Evolutionary conservation across 2,888 invertebrate species (phyloP).

Genomic region (Orthonychiurus folsomi): DNA sequence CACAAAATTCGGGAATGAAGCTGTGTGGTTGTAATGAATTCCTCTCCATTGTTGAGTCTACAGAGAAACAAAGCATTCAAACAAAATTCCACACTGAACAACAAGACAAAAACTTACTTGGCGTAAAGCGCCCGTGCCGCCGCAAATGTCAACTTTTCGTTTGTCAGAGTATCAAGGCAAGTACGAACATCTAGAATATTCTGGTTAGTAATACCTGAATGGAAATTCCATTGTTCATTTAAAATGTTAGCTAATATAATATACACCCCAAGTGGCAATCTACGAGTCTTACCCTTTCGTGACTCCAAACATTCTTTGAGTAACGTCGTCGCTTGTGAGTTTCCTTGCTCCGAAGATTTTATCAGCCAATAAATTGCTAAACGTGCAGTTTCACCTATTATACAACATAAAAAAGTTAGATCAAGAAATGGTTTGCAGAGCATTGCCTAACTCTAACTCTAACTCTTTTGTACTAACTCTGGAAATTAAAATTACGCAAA

Average conservation of each 20-base stretch:
- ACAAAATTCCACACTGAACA: not conserved
- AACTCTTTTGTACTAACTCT: no score
- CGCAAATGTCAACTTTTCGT: constrained; percentile 77
- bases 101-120: constrained; percentile 49
- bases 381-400: constrained; percentile 64
- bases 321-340: constrained; percentile 72
- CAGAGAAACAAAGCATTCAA: constrained; percentile 10
- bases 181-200: constrained; percentile 65
- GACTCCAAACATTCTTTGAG: constrained; percentile 63
- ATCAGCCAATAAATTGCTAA: constrained; percentile 83
- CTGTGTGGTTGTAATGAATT: constrained; percentile 76
- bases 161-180: constrained; percentile 72
- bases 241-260: no score
- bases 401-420: no score
- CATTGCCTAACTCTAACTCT: no score
- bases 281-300: constrained; percentile 53
- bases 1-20: constrained; percentile 54
- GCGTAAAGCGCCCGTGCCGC: constrained; percentile 80
- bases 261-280: no score
- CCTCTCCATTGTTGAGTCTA: constrained; percentile 74
- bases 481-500: no score
- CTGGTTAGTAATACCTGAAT: constrained; percentile 63
- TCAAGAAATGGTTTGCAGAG: no score
- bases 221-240: no score
- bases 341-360: constrained; percentile 87